Evolutionary conservation across 1,140 invertebrate genomes (phyloP).

Genomic region (Holotrichia oblita): DNA sequence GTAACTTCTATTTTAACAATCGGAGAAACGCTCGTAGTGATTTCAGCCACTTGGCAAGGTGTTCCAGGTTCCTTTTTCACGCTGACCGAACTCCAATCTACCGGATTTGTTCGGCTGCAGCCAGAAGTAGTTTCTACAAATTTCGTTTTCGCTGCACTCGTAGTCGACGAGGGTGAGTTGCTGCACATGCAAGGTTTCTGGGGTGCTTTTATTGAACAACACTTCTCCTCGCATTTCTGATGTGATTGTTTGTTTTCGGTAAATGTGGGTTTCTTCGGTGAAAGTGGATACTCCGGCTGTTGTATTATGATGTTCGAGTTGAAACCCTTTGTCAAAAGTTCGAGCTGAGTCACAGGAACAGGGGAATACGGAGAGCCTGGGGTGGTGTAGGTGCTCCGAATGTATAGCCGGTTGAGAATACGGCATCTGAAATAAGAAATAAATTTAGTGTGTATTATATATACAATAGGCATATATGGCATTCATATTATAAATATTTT

Average conservation of each 20-base stretch:
- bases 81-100: conserved; percentile 64
- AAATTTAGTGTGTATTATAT: not conserved
- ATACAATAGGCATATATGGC: too few relatives aligned
- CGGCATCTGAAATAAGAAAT: conserved; percentile 70
- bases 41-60: conserved; percentile 71
- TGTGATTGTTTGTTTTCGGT: conserved; percentile 36
- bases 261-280: conserved; percentile 55
- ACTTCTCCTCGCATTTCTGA: conserved; percentile 56
- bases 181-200: conserved; percentile 54
- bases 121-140: conserved; percentile 48
- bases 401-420: conserved; percentile 70
- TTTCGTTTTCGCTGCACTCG: conserved; percentile 39
- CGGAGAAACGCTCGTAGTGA: conserved; percentile 69
- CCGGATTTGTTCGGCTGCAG: conserved; percentile 68
- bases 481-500: not conserved
- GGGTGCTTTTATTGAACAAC: conserved; percentile 51
- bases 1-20: conserved; percentile 64
- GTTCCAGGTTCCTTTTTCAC: conserved; percentile 70
- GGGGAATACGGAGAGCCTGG: conserved; percentile 75
- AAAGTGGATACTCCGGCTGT: conserved; percentile 49
- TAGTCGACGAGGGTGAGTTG: conserved; percentile 44
- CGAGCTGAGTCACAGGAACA: conserved; percentile 69
- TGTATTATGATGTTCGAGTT: conserved; percentile 58
- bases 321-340: conserved; percentile 66
- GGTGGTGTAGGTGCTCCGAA: conserved; percentile 74